These are phyloP conservation scores for Ferdinandea cuprea DNA, from an alignment of 2,888 invertebrate species.

Conservation along the genomic window DNA sequence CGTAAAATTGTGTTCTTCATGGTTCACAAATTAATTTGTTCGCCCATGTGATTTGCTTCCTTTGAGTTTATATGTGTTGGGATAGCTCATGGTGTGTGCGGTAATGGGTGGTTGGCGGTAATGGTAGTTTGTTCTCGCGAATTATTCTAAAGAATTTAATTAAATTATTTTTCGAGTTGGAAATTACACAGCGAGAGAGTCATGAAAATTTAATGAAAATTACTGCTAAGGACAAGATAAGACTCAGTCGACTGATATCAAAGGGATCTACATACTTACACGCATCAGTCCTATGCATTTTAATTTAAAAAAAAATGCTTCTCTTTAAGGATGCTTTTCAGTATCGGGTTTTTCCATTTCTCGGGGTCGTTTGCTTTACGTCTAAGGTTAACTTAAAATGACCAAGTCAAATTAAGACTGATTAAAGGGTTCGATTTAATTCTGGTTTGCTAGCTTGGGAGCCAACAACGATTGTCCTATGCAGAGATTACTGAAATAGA, in stretches of 20 bases:
- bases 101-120: slow-evolving; percentile 28
- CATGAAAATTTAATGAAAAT: slow-evolving; percentile 7
- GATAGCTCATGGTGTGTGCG: slow-evolving; percentile 25
- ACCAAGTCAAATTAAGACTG: too few species aligned
- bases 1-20: slow-evolving; percentile 59
- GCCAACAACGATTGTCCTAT: too few species aligned
- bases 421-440: too few species aligned
- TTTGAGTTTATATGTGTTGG: not conserved
- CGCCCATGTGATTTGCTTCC: slow-evolving; percentile 67
- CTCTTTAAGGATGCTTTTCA: not conserved
- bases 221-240: slow-evolving; percentile 38
- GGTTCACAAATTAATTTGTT: slow-evolving; percentile 72
- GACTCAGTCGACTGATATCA: slow-evolving; percentile 61
- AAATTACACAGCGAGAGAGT: slow-evolving; percentile 49
- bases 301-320: not conserved
- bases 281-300: too few species aligned
- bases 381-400: too few species aligned
- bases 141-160: slow-evolving; percentile 75
- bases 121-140: slow-evolving; percentile 60
- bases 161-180: slow-evolving; percentile 75
- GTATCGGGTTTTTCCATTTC: too few species aligned
- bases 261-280: slow-evolving; percentile 46
- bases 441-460: too few species aligned
- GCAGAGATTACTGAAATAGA: too few species aligned
- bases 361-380: too few species aligned